These are phyloP conservation scores for Tupiocoris notatus DNA, from an alignment of 2,888 invertebrate species.

Conservation along the genomic window DNA sequence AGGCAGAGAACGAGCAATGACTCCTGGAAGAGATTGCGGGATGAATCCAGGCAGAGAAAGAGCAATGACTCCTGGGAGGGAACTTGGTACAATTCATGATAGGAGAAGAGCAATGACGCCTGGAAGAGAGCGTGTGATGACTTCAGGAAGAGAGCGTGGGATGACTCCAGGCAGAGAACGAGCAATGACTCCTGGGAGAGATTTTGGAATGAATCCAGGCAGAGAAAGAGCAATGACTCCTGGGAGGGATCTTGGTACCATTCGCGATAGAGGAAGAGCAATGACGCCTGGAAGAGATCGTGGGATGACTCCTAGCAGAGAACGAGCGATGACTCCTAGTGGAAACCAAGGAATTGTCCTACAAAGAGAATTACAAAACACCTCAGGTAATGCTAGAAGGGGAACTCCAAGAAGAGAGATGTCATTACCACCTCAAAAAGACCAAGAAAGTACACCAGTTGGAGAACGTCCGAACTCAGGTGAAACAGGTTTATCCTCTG, in stretches of 20 bases:
- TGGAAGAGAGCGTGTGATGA: neutral
- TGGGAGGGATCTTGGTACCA: neutral
- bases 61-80: neutral
- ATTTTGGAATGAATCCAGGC: neutral
- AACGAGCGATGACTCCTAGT: neutral
- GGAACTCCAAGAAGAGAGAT: neutral
- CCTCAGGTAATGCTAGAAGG: too few relatives aligned
- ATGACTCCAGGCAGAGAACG: neutral
- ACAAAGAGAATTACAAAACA: too few relatives aligned
- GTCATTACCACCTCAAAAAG: neutral
- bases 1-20: neutral
- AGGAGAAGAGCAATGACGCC: neutral
- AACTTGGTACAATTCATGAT: neutral
- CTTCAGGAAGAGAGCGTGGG: neutral
- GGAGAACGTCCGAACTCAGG: too few relatives aligned
- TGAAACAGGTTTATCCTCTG: too few relatives aligned
- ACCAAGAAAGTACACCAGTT: neutral
- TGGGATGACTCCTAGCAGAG: neutral
- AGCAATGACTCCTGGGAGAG: neutral
- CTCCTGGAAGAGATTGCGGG: neutral
- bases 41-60: neutral
- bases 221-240: neutral
- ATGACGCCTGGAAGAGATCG: neutral
- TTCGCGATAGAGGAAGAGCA: neutral
- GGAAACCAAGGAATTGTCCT: neutral